phyloP scores from a whole-genome alignment of 2,113 vertebrate species.

The Poeciliopsis occidentalis region DNA sequence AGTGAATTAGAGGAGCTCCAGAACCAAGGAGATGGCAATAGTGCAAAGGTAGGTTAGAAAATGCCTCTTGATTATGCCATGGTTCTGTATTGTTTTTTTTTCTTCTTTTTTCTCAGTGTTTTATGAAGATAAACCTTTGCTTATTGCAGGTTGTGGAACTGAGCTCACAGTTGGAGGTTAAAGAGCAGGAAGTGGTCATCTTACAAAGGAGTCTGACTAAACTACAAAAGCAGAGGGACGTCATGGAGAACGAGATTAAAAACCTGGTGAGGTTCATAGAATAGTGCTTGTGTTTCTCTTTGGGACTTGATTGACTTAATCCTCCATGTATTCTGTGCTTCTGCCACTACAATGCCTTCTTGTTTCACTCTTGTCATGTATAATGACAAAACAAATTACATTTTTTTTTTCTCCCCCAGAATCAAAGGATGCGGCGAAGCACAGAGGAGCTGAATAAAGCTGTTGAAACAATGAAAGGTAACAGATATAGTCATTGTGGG shows the following conservation, averaged over 20 bases:
- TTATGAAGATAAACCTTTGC: not conserved
- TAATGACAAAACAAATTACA: not conserved
- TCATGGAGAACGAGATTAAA: conserved; percentile 86
- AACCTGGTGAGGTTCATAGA: conserved; percentile 83
- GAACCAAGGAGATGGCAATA: conserved; percentile 81
- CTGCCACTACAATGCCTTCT: not conserved
- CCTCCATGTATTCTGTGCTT: not conserved
- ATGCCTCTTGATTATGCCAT: conserved; percentile 8
- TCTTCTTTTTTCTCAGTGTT: conserved; percentile 1
- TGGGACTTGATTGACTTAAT: not conserved
- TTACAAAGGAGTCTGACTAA: conserved; percentile 84
- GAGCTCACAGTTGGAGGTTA: conserved; percentile 83
- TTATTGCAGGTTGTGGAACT: conserved; percentile 84
- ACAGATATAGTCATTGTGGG: conserved; percentile 4
- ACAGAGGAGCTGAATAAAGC: conserved; percentile 83
- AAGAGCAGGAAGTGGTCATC: conserved; percentile 82
- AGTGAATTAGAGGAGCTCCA: conserved; percentile 83
- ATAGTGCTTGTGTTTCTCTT: not conserved
- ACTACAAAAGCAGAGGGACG: conserved; percentile 83
- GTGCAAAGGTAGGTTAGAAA: conserved; percentile 85
- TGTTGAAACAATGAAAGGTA: conserved; percentile 90
- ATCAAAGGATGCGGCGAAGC: conserved; percentile 81
- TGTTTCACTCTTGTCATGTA: not conserved
- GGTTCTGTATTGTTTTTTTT: conserved; percentile 20
- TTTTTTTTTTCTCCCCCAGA: conserved; percentile 76